phyloP scores from a whole-genome alignment of 2,888 invertebrate genomes.

The Euphydryas editha region DNA sequence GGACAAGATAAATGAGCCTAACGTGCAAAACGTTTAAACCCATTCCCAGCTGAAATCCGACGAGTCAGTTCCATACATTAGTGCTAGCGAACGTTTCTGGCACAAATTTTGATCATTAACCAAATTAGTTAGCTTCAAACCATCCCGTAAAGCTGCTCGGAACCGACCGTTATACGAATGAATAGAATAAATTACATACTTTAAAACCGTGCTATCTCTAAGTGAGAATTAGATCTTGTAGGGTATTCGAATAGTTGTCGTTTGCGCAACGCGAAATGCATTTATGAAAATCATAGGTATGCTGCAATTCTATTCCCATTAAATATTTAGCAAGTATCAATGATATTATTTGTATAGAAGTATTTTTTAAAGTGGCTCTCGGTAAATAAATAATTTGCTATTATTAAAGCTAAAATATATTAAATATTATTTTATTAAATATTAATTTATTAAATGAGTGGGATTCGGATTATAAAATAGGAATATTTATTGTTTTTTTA shows the following conservation, averaged over 20 bases:
- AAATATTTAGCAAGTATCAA: too few relatives aligned
- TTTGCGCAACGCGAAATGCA: constrained; percentile 15
- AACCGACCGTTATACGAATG: constrained; percentile 63
- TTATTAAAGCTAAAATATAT: too few relatives aligned
- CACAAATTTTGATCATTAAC: constrained; percentile 82
- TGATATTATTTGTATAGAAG: too few relatives aligned
- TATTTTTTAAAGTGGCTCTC: too few relatives aligned
- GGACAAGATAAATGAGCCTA: constrained; percentile 81
- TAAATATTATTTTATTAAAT: too few relatives aligned
- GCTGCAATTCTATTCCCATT: too few relatives aligned
- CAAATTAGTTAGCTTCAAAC: constrained; percentile 80
- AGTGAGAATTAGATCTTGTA: constrained; percentile 42
- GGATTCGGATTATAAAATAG: not conserved
- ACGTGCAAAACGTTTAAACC: constrained; percentile 83
- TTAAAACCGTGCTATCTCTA: constrained; percentile 47
- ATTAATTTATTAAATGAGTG: too few relatives aligned
- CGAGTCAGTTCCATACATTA: constrained; percentile 83
- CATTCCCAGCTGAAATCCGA: constrained; percentile 81
- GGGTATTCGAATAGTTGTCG: constrained; percentile 15
- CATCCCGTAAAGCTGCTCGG: constrained; percentile 60
- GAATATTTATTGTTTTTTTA: not conserved
- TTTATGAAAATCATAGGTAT: constrained; percentile 5
- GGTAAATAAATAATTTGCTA: too few relatives aligned
- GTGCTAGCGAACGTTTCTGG: constrained; percentile 74
- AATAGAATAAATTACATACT: constrained; percentile 67